phyloP scores from a whole-genome alignment of 2,888 invertebrate species.

The Lacanobia oleracea region DNA sequence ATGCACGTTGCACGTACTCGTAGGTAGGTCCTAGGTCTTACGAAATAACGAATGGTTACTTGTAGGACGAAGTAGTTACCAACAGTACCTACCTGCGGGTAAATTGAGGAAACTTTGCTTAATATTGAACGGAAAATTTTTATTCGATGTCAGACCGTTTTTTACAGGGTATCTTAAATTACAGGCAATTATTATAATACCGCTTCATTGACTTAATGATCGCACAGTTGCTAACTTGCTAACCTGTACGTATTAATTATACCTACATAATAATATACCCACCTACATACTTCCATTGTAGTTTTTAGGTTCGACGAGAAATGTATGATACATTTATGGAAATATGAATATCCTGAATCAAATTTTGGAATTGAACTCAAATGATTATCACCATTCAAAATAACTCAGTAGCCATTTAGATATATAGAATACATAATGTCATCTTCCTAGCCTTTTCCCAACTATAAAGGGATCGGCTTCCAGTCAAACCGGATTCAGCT shows the following conservation, averaged over 20 bases:
- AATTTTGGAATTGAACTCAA: no score
- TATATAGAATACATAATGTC: no score
- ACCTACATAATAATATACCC: neutral
- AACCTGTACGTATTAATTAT: neutral
- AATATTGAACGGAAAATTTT: slow-evolving; percentile 55
- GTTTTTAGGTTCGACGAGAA: neutral
- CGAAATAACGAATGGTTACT: slow-evolving; percentile 41
- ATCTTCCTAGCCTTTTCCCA: no score
- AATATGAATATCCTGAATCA: neutral
- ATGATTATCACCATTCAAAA: neutral
- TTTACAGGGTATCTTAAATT: slow-evolving; percentile 43
- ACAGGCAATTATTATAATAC: slow-evolving; percentile 52
- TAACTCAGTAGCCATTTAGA: no score
- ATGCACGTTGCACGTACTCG: neutral
- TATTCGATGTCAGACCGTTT: slow-evolving; percentile 43
- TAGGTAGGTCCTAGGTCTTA: neutral
- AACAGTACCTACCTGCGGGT: slow-evolving; percentile 17
- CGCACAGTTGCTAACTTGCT: slow-evolving; percentile 15
- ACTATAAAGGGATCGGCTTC: no score
- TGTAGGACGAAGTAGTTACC: slow-evolving; percentile 55
- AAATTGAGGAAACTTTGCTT: slow-evolving; percentile 59
- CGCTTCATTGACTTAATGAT: slow-evolving; percentile 42
- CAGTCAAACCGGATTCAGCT: no score
- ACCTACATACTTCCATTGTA: no score
- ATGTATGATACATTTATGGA: neutral